Conservation (phyloP, 2,888 invertebrate genomes). For the Drosophila ustulata region DNA sequence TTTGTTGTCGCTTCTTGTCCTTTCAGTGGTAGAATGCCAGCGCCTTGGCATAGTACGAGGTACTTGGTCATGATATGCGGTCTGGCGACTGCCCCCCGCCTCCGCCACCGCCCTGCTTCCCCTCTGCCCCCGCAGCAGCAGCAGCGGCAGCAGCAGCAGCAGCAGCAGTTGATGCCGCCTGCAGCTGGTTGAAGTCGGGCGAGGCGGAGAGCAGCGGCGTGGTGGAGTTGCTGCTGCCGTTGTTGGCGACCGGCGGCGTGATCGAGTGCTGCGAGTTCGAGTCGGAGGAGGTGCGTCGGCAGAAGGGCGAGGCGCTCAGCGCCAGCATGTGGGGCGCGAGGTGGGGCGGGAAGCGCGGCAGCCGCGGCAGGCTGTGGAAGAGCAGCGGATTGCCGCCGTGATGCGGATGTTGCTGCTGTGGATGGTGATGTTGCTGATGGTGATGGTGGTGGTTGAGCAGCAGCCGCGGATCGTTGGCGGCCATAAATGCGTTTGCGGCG, state of each 20-base stretch:
- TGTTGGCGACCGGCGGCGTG: conserved; percentile 83
- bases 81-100: conserved; percentile 75
- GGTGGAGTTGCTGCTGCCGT: background rate
- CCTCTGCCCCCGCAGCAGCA: conserved; percentile 34
- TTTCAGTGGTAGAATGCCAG: conserved; percentile 80
- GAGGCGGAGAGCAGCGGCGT: conserved; percentile 60
- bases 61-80: conserved; percentile 84
- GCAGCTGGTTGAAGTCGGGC: conserved; percentile 52
- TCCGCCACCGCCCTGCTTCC: conserved; percentile 17
- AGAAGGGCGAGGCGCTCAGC: conserved; percentile 83
- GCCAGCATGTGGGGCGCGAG: conserved; percentile 84
- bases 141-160: conserved; percentile 15
- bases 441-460: conserved; percentile 44
- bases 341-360: conserved; percentile 86
- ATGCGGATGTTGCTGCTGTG: conserved; percentile 26
- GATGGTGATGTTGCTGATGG: background rate
- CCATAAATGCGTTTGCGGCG: conserved; percentile 64
- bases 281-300: conserved; percentile 85
- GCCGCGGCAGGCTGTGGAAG: conserved; percentile 87
- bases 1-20: background rate
- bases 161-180: conserved; percentile 22
- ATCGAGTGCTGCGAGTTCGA: conserved; percentile 86
- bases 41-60: conserved; percentile 80
- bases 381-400: conserved; percentile 87
- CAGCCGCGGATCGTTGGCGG: conserved; percentile 76